Evolutionary conservation across 2,888 invertebrate species (phyloP).

Genomic region (Clanis bilineata): DNA sequence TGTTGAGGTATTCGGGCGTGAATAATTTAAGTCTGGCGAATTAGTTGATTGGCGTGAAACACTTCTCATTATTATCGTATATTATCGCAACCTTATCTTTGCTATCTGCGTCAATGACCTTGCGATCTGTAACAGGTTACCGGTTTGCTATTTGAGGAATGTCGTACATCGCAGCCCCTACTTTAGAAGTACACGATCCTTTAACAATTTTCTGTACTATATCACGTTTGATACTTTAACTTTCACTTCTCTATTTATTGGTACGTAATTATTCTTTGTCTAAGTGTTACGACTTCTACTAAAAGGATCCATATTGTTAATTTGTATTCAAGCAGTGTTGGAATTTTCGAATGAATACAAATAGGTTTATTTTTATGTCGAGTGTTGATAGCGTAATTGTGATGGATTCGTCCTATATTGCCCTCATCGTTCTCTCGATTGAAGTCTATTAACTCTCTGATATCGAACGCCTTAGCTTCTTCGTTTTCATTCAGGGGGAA

Average conservation of each 20-base stretch:
- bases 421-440: constrained; percentile 33
- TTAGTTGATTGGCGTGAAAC: not conserved
- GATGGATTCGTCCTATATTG: constrained; percentile 54
- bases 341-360: constrained; percentile 37
- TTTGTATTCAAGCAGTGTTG: constrained; percentile 53
- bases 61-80: constrained; percentile 42
- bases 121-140: constrained; percentile 38
- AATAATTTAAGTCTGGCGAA: not conserved
- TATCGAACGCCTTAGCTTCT: constrained; percentile 15
- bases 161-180: constrained; percentile 22
- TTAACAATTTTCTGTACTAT: not conserved
- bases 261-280: constrained; percentile 40
- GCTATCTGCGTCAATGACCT: constrained; percentile 53
- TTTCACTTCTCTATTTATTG: constrained; percentile 48
- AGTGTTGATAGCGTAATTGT: constrained; percentile 50
- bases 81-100: constrained; percentile 41
- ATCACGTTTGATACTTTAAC: constrained; percentile 26
- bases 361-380: constrained; percentile 43
- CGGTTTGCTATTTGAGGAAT: constrained; percentile 24
- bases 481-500: constrained; percentile 26
- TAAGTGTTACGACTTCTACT: constrained; percentile 36
- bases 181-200: constrained; percentile 10
- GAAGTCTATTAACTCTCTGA: constrained; percentile 48
- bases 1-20: not conserved
- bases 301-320: constrained; percentile 47